Conservation (phyloP, 2,888 invertebrate genomes). For the Athripsodes cinereus region DNA sequence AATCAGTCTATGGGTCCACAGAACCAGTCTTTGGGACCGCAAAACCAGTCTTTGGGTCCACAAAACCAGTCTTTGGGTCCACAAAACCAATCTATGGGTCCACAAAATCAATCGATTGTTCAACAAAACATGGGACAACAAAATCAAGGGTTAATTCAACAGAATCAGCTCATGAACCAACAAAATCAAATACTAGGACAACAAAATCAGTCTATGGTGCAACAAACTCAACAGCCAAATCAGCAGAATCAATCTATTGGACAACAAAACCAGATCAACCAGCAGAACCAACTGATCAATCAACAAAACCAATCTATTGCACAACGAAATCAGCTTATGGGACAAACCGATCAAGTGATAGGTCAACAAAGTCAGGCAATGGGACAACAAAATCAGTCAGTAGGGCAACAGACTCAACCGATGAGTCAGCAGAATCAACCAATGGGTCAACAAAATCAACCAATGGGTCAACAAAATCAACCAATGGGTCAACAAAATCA, state of each 20-base stretch:
- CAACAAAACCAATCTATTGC: conserved; percentile 27
- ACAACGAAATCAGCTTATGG: conserved; percentile 5
- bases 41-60: conserved; percentile 19
- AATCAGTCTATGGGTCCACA: conserved; percentile 33
- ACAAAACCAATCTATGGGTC: conserved; percentile 17
- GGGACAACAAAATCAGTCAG: conserved; percentile 24
- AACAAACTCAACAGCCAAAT: not conserved
- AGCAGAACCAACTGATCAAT: conserved; percentile 44
- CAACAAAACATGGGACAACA: conserved; percentile 29
- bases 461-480: conserved; percentile 32
- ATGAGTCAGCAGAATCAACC: not conserved
- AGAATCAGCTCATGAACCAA: conserved; percentile 37
- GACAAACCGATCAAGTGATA: conserved; percentile 32
- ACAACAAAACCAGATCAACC: not conserved
- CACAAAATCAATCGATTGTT: not conserved
- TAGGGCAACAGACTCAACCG: not conserved
- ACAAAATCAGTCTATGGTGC: not conserved
- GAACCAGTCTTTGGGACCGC: not conserved
- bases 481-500: conserved; percentile 33
- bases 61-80: conserved; percentile 44
- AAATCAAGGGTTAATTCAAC: conserved; percentile 29
- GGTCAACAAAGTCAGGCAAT: not conserved
- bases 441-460: not conserved
- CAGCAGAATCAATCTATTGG: not conserved
- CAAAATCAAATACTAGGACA: conserved; percentile 20